These are phyloP conservation scores for Calameuta filiformis DNA, from an alignment of 2,888 invertebrate genomes.

Conservation along the genomic window DNA sequence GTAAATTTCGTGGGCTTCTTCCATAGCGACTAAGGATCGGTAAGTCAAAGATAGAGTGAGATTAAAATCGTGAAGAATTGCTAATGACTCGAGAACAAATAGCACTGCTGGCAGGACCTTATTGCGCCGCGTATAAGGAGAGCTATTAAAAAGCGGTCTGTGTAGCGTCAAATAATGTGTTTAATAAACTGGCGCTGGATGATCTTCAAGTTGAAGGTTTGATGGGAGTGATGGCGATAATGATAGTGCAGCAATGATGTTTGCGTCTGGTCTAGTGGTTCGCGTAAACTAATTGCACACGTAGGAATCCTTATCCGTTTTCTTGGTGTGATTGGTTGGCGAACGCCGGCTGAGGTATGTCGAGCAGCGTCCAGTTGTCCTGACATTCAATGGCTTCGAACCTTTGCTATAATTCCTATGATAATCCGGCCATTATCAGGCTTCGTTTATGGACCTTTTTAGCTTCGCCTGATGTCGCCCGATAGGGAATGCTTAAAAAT, in stretches of 20 bases:
- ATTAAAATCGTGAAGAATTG: neutral
- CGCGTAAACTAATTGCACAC: slow-evolving; percentile 1
- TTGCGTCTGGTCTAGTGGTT: neutral
- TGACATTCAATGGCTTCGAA: slow-evolving; percentile 17
- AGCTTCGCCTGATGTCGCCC: slow-evolving; percentile 5
- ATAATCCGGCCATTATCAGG: slow-evolving; percentile 31
- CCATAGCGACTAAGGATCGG: neutral
- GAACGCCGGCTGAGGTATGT: neutral
- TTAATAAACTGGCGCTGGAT: neutral
- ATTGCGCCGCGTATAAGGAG: neutral
- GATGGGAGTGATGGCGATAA: neutral
- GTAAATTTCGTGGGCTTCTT: neutral
- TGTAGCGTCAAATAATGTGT: neutral
- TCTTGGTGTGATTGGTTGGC: neutral
- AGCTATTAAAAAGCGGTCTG: neutral
- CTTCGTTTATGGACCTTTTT: slow-evolving; percentile 20
- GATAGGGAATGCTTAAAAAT: slow-evolving; percentile 21
- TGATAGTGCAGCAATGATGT: neutral
- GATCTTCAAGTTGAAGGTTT: neutral
- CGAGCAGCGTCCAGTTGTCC: slow-evolving; percentile 11
- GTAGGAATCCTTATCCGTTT: neutral
- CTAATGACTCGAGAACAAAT: neutral
- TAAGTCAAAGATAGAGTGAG: neutral
- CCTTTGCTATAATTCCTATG: slow-evolving; percentile 31
- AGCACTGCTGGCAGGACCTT: neutral